A percentile compares a stretch with the other conserved stretches of the same genome.
Evolutionary conservation across 1,140 invertebrate genomes (phyloP).

Genomic region (Saxidomus purpurata): DNA sequence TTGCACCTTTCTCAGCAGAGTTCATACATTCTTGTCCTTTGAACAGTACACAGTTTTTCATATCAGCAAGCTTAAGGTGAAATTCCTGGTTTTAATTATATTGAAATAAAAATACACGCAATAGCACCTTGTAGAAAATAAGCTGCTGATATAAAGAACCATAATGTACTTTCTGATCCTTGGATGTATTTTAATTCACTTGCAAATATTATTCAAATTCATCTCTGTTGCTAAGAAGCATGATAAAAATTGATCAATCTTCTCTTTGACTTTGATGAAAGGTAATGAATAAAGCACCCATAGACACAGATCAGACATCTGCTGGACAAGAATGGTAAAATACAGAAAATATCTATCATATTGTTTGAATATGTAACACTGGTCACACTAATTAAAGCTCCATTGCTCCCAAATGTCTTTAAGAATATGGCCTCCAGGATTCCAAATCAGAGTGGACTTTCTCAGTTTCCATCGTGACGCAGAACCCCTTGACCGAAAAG

Average conservation of each 20-base stretch:
- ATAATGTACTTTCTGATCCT: not conserved
- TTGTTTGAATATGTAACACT: conserved; percentile 31
- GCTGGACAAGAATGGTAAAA: not conserved
- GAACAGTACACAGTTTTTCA: not conserved
- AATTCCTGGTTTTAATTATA: not conserved
- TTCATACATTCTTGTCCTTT: not conserved
- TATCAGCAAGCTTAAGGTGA: not conserved
- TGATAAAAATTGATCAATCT: not conserved
- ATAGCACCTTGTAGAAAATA: conserved; percentile 24
- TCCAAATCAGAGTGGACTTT: conserved; percentile 57
- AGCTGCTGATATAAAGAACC: conserved; percentile 5
- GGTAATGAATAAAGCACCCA: not conserved
- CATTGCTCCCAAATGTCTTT: conserved; percentile 71
- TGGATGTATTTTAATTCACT: not conserved
- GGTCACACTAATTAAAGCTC: conserved; percentile 57
- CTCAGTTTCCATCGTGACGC: conserved; percentile 81
- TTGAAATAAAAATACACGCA: not conserved
- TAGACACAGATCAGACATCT: not conserved
- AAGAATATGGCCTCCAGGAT: conserved; percentile 79
- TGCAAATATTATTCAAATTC: not conserved
- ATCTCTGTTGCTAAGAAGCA: not conserved
- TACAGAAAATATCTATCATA: conserved; percentile 10
- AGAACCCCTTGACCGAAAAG: conserved; percentile 85
- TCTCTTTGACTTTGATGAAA: not conserved
- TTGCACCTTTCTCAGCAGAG: not conserved